Base-by-base conservation (phyloP, 1,140 invertebrate genomes). In the Drosophila nannoptera region DNA sequence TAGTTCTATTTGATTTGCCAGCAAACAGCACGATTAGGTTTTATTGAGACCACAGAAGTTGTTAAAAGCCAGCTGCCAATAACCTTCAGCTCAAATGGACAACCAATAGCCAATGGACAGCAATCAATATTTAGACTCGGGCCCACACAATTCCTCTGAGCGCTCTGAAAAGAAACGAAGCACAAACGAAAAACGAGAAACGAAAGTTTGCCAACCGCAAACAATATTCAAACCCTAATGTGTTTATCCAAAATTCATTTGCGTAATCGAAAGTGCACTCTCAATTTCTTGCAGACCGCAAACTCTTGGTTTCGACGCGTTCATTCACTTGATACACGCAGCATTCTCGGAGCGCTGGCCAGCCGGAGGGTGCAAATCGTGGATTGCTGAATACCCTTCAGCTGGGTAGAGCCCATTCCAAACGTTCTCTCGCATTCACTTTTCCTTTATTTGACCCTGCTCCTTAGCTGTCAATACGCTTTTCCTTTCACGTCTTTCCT, bases 231-330 rank as follows among this genome's bases (percentile, higher is more conserved):
- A 62, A 33, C 52, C n/a, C 40, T 68, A 72, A 72, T 72, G 69
- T 72, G 68, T 83, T 78, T 84, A 75, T 78, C 72, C 78, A 75
- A 66, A 75, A 70, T 70, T 66, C 62, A 50, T 78, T 77, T 78
- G 69, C 75, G 75, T 77, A 78, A 77, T 77, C 75, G 75, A 67
- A 63, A 54, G 54, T 74, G 61, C 61, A 84, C 80, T 84, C 69
- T 86, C 73, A 43, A 63, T 82, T 82, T 82, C 75, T 69, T 45
- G 7, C 58, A 67, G 40, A 43, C 68, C 54, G 16, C 11, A 69
- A 73, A 84, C 80, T 84, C 59, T 86, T 86, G 63, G 69, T 84
- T 84, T 84, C 80, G n/a, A 62, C 75, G 76, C 80, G 80, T 84
- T 86, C 81, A 80, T 84, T 84, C 77, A 86, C 76, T 68, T 66